Evolutionary conservation across 2,797 vertebrate genomes (phyloP), one percentile per base, ranked within the genome.

Genomic region (Tarsius wallacei): DNA sequence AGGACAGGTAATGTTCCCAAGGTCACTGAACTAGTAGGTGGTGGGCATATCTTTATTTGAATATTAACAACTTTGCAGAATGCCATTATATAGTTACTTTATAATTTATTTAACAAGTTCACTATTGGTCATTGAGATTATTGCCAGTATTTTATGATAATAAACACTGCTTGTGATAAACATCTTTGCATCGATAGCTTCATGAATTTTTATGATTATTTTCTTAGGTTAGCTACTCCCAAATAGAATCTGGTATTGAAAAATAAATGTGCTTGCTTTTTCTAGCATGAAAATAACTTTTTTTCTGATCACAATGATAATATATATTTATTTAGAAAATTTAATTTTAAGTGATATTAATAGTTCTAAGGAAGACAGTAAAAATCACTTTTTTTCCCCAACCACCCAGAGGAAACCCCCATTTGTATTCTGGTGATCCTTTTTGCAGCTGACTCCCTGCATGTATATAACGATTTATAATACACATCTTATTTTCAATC

Each of bases 81-180:
- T 89, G 51, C 70, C 78, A 33, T 81, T 86, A n/a, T 47, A 47
- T 51, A 81, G 49, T 87, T 91, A 91, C 31, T 84, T 31, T 59
- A 74, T 95, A 77, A 71, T 76, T 91, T 82, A 92, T 74, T 49
- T 91, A 82, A 83, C 51, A 94, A n/a, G 83, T 78, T 95, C 28
- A 61, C 59, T 76, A 14, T 71, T 84, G 81, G 71, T 78, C 33
- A 24, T 83, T 85, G 85, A 88, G 26, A n/a, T 90, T 90, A 80
- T 71, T 90, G 64, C 26, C 64, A 89, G 5, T 93, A 86, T 94
- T 78, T 90, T 81, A 90, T 57, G 68, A 47, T 82, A 74, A 91
- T 53, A 95, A 86, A 86, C 5, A 91, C 51, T 93, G 31, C 68
- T 42, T 91, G 4, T 90, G 61, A 85, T 94, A 83, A 90, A 49